Evolutionary conservation across 35 echinoderm and acorn worm species (phyloP), one percentile per base, ranked within the genome.

Genomic region (Ophioderma brevispina): DNA sequence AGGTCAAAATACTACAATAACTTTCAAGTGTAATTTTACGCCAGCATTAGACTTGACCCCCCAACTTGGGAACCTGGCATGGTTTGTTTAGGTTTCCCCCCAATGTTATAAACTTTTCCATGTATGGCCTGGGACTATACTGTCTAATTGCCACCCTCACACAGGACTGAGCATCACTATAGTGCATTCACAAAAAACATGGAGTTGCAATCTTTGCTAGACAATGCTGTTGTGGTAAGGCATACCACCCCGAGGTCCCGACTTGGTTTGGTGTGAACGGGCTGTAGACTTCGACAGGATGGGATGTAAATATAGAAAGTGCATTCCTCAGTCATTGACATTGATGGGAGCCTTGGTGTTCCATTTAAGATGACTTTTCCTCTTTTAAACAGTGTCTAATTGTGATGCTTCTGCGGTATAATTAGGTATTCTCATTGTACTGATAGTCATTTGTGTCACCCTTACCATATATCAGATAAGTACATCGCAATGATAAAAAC

Each of bases 1-100:
- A 70, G 59, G 59, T 70, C 59, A 70, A 70, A 70, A 70, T 70
- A 70, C 59, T 70, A 70, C 59, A 70, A 70, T 70, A 70, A 70
- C 59, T 70, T 25, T 25, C 59, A 6, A 70, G 23, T 70, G 28
- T 70, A 70, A 25, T 70, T 70, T 25, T 25, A 70, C n/a, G 59
- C 59, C 28, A 70, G n/a, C n/a, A 25, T 70, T 70, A 8, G 2
- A 70, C 59, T 1, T 70, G 59, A 70, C 59, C 59, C 59, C 59
- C 23, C 46, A 52, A 52, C 46, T 52, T 52, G 21, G 46, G 46
- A 52, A 70, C 59, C 59, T 70, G 28, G 59, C 59, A 2, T 18
- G 59, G 59, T 70, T 70, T 70, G 28, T 70, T 70, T 70, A 15
- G 59, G 6, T 70, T 70, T 70, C 28, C 28, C 59, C 28, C 15